Conservation (phyloP, 2,113 vertebrate genomes). For the Plecturocebus donacophilus region DNA sequence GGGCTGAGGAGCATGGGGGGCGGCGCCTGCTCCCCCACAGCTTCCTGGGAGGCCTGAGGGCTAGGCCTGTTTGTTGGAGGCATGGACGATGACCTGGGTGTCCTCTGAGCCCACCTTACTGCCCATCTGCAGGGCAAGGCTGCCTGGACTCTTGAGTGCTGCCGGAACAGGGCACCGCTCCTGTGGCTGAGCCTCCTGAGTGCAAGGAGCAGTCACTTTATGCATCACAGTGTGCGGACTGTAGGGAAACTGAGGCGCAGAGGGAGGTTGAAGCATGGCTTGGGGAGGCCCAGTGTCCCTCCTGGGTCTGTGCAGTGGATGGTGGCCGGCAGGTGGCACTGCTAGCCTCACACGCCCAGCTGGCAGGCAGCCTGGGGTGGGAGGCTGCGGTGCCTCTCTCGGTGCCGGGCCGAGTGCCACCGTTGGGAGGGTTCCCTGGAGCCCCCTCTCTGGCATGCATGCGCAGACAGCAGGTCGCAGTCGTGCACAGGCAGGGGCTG, state of each 20-base stretch:
- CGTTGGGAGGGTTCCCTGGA: too few relatives aligned
- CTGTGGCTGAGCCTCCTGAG: neutral
- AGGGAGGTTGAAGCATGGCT: neutral
- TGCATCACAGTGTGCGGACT: neutral
- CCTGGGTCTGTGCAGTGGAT: too few relatives aligned
- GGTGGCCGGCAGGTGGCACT: neutral
- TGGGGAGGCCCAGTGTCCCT: neutral
- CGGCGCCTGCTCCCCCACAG: neutral
- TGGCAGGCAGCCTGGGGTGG: neutral
- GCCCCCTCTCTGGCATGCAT: neutral
- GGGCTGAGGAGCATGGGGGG: neutral
- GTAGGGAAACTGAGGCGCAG: neutral
- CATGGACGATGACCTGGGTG: neutral
- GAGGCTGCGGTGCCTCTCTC: neutral
- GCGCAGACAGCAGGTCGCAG: neutral
- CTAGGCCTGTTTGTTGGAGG: neutral
- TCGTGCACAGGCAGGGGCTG: neutral
- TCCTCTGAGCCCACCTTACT: neutral
- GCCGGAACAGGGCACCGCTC: neutral
- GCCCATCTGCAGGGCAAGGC: neutral
- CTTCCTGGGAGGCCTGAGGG: neutral
- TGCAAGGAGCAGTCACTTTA: neutral
- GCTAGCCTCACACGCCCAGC: neutral
- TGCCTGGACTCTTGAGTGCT: neutral
- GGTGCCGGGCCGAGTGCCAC: neutral